Conservation (phyloP, 2,888 invertebrate genomes). For the Dilophus febrilis region DNA sequence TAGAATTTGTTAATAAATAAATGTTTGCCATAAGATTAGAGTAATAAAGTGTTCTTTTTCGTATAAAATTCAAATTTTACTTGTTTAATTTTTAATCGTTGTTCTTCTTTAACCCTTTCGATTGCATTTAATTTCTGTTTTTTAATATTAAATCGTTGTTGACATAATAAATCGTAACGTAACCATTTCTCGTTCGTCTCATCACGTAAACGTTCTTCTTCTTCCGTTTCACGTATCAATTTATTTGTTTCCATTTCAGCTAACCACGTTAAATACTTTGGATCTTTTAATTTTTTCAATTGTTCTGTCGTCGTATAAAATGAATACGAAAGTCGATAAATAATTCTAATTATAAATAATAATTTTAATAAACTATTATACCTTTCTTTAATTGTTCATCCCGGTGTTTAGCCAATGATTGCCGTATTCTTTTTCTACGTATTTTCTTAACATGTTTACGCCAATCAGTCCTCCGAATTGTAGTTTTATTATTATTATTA, state of each 20-base stretch:
- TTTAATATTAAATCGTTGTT: slow-evolving; percentile 42
- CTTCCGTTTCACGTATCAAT: slow-evolving; percentile 34
- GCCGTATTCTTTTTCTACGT: slow-evolving; percentile 49
- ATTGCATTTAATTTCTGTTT: slow-evolving; percentile 39
- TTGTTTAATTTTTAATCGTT: slow-evolving; percentile 38
- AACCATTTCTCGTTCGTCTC: slow-evolving; percentile 49
- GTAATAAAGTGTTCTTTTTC: too few relatives aligned
- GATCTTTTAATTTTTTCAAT: slow-evolving; percentile 25
- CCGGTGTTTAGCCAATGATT: slow-evolving; percentile 37
- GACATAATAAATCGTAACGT: slow-evolving; percentile 43
- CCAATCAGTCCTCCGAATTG: too few relatives aligned
- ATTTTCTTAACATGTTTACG: slow-evolving; percentile 54
- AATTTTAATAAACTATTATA: slow-evolving; percentile 11
- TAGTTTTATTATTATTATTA: too few relatives aligned
- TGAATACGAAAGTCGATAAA: slow-evolving; percentile 11
- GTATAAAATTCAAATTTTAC: too few relatives aligned
- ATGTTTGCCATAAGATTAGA: too few relatives aligned
- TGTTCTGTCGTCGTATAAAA: too few relatives aligned
- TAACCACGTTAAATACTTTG: slow-evolving; percentile 35
- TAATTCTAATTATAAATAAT: slow-evolving; percentile 13
- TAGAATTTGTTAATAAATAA: too few relatives aligned
- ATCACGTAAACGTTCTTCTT: slow-evolving; percentile 32
- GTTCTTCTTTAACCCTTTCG: slow-evolving; percentile 37
- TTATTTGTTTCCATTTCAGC: slow-evolving; percentile 37
- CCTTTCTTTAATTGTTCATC: slow-evolving; percentile 31